Evolutionary conservation across 92 coral and sea anemone genomes (phyloP), one percentile per base, ranked within the genome.

Genomic region (Metridium senile): DNA sequence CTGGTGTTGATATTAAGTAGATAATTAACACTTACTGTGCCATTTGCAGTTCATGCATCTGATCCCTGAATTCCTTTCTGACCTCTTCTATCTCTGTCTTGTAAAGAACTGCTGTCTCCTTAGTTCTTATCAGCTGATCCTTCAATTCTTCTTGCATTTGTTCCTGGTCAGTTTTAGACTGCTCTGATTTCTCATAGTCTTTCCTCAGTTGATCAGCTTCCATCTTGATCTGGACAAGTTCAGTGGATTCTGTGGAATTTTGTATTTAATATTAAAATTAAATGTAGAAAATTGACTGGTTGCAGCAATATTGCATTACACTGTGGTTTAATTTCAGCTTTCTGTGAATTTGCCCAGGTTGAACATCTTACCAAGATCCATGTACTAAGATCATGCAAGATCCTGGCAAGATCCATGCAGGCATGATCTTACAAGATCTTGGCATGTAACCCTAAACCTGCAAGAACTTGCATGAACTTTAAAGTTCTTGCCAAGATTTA

Each of bases 51-150:
- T 79, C 83, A 69, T 91, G 97, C 16, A 84, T 79, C 35, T 93
- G 90, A 39, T 89, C 94, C 0, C 88, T 85, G 49, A 93, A 77
- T 62, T 93, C 99, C 11, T 84, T 96, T 71, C 91, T 86, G 46
- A 86, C 97, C 54, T 89, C 90, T 57, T 96, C 93, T 33, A 91
- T 66, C 66, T 93, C 91, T 49, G 84, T 84, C 56, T 82, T 87
- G 56, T 89, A 89, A 1, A 78, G 59, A 1, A 54, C 74, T 47
- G 72, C 77, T 9, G 89, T 81, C 61, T 91, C 93, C 71, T 93
- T 91, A 26, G 88, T 81, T 51, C 83, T 89, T 72, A 84, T 68
- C 43, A 93, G 58, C 19, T 93, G 88, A 13, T 83, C 81, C 71
- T 64, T 82, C 73, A 93, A 72, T 28, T 89, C 93, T 29, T 76